Conservation (phyloP, 2,113 vertebrate species). For the Tupaia tana region DNA sequence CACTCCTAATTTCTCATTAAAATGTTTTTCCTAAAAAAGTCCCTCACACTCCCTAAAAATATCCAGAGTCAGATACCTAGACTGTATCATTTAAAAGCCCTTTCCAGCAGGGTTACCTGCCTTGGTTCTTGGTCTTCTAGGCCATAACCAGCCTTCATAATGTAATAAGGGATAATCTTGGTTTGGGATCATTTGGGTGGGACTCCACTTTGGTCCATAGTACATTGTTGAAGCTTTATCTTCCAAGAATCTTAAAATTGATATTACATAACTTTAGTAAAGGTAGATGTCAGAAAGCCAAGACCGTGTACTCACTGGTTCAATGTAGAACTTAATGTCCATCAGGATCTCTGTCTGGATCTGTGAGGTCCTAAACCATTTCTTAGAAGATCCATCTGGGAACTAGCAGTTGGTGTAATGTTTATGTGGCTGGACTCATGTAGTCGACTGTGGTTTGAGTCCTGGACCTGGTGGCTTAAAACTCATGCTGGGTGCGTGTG, state of each 20-base stretch:
- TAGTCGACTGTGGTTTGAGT: too few species aligned
- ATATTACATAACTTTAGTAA: background rate
- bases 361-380: background rate
- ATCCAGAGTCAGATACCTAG: conserved; percentile 2
- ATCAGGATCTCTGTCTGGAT: background rate
- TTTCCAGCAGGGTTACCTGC: background rate
- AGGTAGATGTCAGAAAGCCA: background rate
- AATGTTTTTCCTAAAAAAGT: conserved; percentile 7
- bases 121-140: background rate
- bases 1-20: conserved; percentile 30
- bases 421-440: too few species aligned
- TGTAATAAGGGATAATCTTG: background rate
- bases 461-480: too few species aligned
- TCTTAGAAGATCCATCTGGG: background rate
- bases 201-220: background rate
- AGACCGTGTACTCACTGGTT: background rate
- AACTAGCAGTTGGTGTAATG: too few species aligned
- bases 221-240: background rate
- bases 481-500: too few species aligned
- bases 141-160: background rate
- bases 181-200: background rate
- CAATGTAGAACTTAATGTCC: background rate
- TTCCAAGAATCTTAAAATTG: conserved; percentile 7
- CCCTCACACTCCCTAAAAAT: background rate
- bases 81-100: background rate